Evolutionary conservation across 2,113 vertebrate genomes (phyloP), one percentile per base, ranked within the genome.

Genomic region (Gambusia holbrooki): DNA sequence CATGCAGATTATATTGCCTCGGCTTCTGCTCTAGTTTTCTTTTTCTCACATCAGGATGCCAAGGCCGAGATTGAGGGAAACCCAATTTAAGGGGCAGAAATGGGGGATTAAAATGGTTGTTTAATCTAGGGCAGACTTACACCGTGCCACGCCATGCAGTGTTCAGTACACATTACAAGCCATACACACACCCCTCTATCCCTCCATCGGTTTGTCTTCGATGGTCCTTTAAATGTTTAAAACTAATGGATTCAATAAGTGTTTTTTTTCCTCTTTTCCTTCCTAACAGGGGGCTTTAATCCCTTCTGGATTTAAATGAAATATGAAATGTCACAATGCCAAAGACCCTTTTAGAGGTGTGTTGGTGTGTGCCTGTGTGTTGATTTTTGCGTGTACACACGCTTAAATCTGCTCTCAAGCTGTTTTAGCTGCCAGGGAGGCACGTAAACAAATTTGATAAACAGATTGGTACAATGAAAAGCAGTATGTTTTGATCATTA

Each of bases 121-220:
- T 94, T 94, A 94, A 95, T 94, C 94, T 94, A 88, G 90, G 91
- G 88, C 93, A 90, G 87, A 93, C 92, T 95, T 89, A 87, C 89
- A 83, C 87, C 81, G 84, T 89, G 83, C 87, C 81, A 84, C 89
- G 82, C 74, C 90, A 87, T 84, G 75, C 84, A 84, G 86, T 84
- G 81, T 84, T 80, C 76, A 66, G 83, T 82, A 28, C 67, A 32
- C 74, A 73, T 69, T 61, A 76, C 68, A 77, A 73, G 62, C 73
- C 27, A 40, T 68, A 67, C 54, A 71, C 85, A 76, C 77, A 71
- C 79, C 69, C 74, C 48, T 67, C 83, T 75, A 80, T 90, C 83
- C 84, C 51, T 84, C 86, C 88, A 92, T 92, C 90, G 88, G 73
- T 91, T 80, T 65, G 83, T 91, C 87, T 90, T 89, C 75, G 90